phyloP scores from a whole-genome alignment of 2,113 vertebrate species.

The Epinephelus moara region DNA sequence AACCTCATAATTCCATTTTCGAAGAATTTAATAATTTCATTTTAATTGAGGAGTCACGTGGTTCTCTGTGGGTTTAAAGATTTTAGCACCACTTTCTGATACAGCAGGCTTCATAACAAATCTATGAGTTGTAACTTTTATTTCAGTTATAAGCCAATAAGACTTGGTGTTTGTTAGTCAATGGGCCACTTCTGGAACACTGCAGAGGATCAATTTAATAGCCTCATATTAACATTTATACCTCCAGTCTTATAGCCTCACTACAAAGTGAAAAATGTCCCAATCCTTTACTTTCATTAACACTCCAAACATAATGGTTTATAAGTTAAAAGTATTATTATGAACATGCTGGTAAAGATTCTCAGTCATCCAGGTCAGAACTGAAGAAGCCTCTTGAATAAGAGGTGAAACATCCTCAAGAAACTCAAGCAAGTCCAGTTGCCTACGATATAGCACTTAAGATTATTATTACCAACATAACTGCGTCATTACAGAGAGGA shows the following conservation, averaged over 20 bases:
- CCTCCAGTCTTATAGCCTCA: background rate
- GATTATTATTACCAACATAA: too few relatives aligned
- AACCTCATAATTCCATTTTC: constrained; percentile 59
- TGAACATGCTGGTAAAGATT: too few relatives aligned
- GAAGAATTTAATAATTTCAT: constrained; percentile 24
- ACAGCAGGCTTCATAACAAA: background rate
- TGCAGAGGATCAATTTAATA: background rate
- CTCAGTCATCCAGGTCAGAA: too few relatives aligned
- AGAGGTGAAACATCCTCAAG: too few relatives aligned
- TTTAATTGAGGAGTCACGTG: constrained; percentile 31
- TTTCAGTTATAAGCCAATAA: background rate
- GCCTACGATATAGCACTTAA: too few relatives aligned
- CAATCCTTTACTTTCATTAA: too few relatives aligned
- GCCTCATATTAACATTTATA: background rate
- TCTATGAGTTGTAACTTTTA: constrained; percentile 1
- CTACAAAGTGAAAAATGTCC: background rate
- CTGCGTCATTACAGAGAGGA: too few relatives aligned
- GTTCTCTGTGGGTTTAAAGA: background rate
- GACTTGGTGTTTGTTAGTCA: background rate
- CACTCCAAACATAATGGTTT: background rate
- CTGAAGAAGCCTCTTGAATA: too few relatives aligned
- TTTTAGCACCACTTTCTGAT: background rate
- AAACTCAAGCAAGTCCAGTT: too few relatives aligned
- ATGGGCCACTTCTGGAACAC: background rate
- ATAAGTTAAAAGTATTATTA: background rate